Evolutionary conservation across 1,140 invertebrate species (phyloP), one percentile per base, ranked within the genome.

Genomic region (Helicorthomorpha holstii): DNA sequence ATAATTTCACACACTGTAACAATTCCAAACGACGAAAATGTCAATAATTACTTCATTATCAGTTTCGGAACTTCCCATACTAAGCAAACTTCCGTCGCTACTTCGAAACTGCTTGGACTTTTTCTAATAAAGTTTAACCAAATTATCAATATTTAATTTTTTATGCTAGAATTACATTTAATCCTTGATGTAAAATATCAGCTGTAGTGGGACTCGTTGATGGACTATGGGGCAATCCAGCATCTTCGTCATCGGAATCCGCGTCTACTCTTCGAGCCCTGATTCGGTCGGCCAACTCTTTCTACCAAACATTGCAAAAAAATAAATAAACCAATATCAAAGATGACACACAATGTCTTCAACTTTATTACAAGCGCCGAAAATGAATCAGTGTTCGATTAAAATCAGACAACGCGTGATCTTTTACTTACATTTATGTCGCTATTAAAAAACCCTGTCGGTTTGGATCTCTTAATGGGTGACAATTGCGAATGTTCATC

Each of bases 41-140:
- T 7, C 29, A 34, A 16, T 7, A 34, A 7, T 16, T 16, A 34
- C 29, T 34, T 61, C 76, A 65, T 79, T 77, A 57, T 81, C 78
- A 66, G 77, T 78, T 66, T 80, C 78, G 2, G 77, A 80, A 62
- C 77, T 79, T 50, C 74, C 78, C 69, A 80, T 79, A 64, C 78
- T 81, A 64, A 80, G 73, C 29, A 81, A 68, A 25, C 79, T 81
- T 49, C 78, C 78, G 63, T 80, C 79, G 63, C 78, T 80, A 64
- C 78, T 80, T 63, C 79, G 77, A 29, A 76, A 57, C 51, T 58
- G 54, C n/a, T 51, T 27, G 27, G 50, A 51, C 45, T 61, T 60
- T 44, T 51, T 53, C 58, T 60, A 29, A 27, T 21, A 47, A 24
- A 24, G 25, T 7, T 27, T 10, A 43, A n/a, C 12, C 14, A 34